Evolutionary conservation across 2,113 vertebrate genomes (phyloP), one percentile per base, ranked within the genome.

Genomic region (Ochotona curzoniae): DNA sequence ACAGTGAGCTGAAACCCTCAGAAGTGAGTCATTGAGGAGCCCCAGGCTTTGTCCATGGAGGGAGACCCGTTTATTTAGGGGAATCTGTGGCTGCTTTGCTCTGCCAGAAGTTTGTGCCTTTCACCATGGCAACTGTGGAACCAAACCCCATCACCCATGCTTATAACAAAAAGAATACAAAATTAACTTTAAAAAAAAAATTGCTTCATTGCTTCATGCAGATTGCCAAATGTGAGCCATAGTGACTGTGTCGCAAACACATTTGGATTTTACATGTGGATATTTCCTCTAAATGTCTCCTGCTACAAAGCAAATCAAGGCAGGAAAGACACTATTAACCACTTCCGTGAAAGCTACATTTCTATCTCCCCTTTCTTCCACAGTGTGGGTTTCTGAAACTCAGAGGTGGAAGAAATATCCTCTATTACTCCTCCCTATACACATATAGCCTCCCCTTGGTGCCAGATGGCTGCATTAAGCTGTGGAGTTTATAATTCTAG

Each of bases 101-200:
- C 28, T 63, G 84, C 87, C 94, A 94, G 35, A 69, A n/a, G 28
- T 49, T 23, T 78, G 6, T 15, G 32, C 49, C 20, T 93, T 30
- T 57, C 75, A 35, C 78, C 26, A n/a, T 18, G 12, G 74, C 25
- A 63, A n/a, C 80, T 70, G 21, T 71, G 89, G 64, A 44, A 54
- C 80, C 1, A 0, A 67, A 38, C 20, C 15, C 49, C 87, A 38
- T 17, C 15, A 38, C 83, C 6, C 18, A 17, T 1, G 18, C 30
- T 83, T 85, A 70, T 7, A 30, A 94, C 81, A 83, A 87, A 74
- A 32, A 47, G 67, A 57, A 67, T 15, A 26, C 4, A 0, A 54
- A 95, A 92, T 91, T 79, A 88, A 15, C 47, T 83, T n/a, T n/a
- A n/a, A n/a, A n/a, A n/a, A n/a, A n/a, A n/a, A n/a, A 15, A 83